Conservation (phyloP, 2,113 vertebrate genomes). For the Excalfactoria chinensis region DNA sequence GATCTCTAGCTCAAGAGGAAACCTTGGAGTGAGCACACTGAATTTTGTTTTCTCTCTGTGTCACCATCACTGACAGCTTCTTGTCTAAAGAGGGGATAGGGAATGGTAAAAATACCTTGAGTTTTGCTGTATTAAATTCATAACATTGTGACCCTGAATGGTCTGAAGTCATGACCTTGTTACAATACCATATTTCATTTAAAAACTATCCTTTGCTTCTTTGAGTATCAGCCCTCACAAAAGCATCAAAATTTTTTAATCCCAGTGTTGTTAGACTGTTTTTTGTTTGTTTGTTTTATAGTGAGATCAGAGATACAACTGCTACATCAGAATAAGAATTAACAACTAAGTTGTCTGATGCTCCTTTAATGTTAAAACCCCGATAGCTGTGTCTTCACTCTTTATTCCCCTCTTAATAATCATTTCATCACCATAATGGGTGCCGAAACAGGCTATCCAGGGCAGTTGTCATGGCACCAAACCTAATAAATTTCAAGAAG, state of each 20-base stretch:
- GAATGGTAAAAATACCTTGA: background rate
- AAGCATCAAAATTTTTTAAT: background rate
- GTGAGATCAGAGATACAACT: constrained; percentile 31
- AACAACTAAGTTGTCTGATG: constrained; percentile 14
- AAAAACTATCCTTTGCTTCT: background rate
- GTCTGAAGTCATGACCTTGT: background rate
- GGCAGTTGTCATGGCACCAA: background rate
- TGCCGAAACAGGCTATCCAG: background rate
- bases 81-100: background rate
- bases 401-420: background rate
- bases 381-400: background rate
- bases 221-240: background rate
- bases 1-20: background rate
- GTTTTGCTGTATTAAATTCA: background rate
- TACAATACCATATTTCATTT: constrained; percentile 2
- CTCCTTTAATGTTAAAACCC: constrained; percentile 16
- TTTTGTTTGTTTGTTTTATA: background rate
- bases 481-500: background rate
- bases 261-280: background rate
- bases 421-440: background rate
- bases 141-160: background rate
- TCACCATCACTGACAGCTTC: background rate
- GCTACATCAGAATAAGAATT: constrained; percentile 37
- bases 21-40: background rate
- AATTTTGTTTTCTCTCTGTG: background rate